Conservation (phyloP, 1,140 invertebrate species). For the Anastrepha ludens region DNA sequence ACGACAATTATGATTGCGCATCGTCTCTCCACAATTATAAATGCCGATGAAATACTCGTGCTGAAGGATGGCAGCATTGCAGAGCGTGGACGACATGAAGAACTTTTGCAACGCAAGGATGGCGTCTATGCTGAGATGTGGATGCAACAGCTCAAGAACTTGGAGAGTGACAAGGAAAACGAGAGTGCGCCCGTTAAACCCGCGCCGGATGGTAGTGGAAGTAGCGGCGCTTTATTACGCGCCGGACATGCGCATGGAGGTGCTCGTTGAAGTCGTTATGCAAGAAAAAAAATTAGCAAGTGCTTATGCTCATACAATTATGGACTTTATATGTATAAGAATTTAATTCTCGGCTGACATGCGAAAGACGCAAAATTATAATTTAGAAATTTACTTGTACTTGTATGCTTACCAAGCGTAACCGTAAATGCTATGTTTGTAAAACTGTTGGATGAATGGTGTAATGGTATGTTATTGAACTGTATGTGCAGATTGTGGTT, state of each 20-base stretch:
- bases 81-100: constrained; percentile 92
- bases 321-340: background rate
- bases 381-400: background rate
- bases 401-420: background rate
- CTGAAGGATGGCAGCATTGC: constrained; percentile 91
- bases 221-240: constrained; percentile 56
- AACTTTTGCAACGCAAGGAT: constrained; percentile 79
- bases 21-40: constrained; percentile 92
- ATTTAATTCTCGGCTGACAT: too few relatives aligned
- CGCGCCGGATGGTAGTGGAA: constrained; percentile 10
- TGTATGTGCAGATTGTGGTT: constrained; percentile 29
- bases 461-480: constrained; percentile 37
- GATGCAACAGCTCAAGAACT: constrained; percentile 86
- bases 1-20: constrained; percentile 96
- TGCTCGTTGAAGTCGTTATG: constrained; percentile 1
- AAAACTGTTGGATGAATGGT: constrained; percentile 44
- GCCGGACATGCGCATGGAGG: constrained; percentile 65
- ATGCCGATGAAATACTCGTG: constrained; percentile 94
- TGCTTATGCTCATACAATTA: constrained; percentile 10
- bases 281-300: background rate
- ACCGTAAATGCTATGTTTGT: background rate
- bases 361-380: too few relatives aligned
- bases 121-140: constrained; percentile 92
- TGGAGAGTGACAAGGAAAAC: constrained; percentile 61
- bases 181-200: constrained; percentile 52